phyloP scores from a whole-genome alignment of 2,113 vertebrate genomes.

The Lota lota region DNA sequence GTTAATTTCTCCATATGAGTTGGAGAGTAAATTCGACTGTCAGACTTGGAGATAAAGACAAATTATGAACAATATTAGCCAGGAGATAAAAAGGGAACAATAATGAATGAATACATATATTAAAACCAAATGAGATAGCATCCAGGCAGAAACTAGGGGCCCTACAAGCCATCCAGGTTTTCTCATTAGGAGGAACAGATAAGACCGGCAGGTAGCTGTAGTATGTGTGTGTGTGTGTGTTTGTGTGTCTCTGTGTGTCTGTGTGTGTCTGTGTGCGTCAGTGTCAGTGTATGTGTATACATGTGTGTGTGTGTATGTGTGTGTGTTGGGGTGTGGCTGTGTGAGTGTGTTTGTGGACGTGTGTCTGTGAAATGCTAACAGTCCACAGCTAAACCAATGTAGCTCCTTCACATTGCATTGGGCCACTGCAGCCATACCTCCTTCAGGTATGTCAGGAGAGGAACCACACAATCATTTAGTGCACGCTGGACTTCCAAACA shows the following conservation, averaged over 20 bases:
- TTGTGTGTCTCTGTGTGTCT: slow-evolving; percentile 31
- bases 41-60: slow-evolving; percentile 70
- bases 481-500: slow-evolving; percentile 53
- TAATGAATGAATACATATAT: slow-evolving; percentile 75
- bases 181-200: slow-evolving; percentile 66
- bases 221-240: too few relatives aligned
- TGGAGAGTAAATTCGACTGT: slow-evolving; percentile 69
- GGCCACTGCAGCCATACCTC: slow-evolving; percentile 49
- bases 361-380: not conserved
- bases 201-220: slow-evolving; percentile 34
- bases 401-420: slow-evolving; percentile 56
- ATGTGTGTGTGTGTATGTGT: slow-evolving; percentile 5
- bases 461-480: slow-evolving; percentile 56
- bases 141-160: slow-evolving; percentile 62
- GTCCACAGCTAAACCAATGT: too few relatives aligned
- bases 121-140: slow-evolving; percentile 71
- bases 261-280: too few relatives aligned
- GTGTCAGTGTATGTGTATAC: too few relatives aligned
- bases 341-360: slow-evolving; percentile 2
- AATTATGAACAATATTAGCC: slow-evolving; percentile 77
- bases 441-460: slow-evolving; percentile 46
- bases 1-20: slow-evolving; percentile 63
- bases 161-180: slow-evolving; percentile 59
- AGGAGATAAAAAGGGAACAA: slow-evolving; percentile 69
- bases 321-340: slow-evolving; percentile 3